These are phyloP conservation scores for Saccostrea echinata DNA, from an alignment of 1,140 invertebrate genomes.

Conservation along the genomic window DNA sequence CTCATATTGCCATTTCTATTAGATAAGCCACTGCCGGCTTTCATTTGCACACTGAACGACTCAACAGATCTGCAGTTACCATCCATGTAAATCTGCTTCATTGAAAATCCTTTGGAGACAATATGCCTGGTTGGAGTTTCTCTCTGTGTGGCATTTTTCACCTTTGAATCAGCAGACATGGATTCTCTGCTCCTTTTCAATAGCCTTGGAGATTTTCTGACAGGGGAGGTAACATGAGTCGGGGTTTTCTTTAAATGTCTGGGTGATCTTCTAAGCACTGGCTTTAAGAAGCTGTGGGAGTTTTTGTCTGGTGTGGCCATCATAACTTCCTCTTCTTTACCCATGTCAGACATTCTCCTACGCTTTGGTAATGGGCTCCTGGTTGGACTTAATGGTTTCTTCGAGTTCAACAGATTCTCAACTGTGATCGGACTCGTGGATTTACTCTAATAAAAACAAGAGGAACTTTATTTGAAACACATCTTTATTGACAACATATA, in stretches of 20 bases:
- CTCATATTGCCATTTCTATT: background rate
- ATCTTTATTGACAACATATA: conserved; percentile 24
- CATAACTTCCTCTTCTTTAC: background rate
- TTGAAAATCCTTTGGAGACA: conserved; percentile 8
- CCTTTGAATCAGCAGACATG: background rate
- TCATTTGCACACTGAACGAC: background rate
- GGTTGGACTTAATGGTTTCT: conserved; percentile 42
- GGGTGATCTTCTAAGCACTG: background rate
- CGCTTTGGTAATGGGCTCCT: conserved; percentile 47
- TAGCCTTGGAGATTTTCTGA: conserved; percentile 8
- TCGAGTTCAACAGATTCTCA: background rate
- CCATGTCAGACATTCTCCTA: background rate
- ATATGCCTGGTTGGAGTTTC: background rate
- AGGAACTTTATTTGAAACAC: background rate
- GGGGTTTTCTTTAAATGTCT: background rate
- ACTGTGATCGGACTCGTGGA: background rate
- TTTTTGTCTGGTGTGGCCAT: conserved; percentile 18
- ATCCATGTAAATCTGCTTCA: conserved; percentile 6
- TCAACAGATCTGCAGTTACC: background rate
- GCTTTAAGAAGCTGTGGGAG: background rate
- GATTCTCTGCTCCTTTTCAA: background rate
- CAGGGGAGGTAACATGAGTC: background rate
- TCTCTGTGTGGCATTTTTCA: background rate
- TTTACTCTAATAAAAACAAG: conserved; percentile 10
- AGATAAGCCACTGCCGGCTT: background rate